Evolutionary conservation across 30 jellyfish, hydroid and myxozoan species (phyloP).

Genomic region (Phacellophora camtschatica): DNA sequence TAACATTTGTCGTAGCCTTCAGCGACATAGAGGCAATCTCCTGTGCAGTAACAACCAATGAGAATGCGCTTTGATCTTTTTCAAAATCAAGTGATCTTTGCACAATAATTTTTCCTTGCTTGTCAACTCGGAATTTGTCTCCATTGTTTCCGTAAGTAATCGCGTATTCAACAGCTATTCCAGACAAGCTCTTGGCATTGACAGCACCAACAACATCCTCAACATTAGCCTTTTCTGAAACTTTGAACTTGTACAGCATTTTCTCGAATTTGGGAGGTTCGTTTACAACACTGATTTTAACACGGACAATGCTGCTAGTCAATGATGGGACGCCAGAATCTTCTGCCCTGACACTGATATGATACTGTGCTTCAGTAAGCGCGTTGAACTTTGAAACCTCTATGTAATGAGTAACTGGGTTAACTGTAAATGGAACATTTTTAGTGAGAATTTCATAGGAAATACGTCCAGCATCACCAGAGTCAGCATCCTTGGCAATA

Average conservation of each 20-base stretch:
- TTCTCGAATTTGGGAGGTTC: conserved; percentile 80
- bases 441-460: conserved; percentile 64
- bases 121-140: conserved; percentile 78
- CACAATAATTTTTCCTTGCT: conserved; percentile 61
- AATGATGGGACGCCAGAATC: conserved; percentile 89
- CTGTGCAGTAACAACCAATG: conserved; percentile 75
- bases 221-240: conserved; percentile 75
- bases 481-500: conserved; percentile 79
- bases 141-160: conserved; percentile 78
- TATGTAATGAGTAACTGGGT: conserved; percentile 80
- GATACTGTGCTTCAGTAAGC: conserved; percentile 66
- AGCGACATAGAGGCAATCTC: conserved; percentile 75
- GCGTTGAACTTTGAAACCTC: conserved; percentile 64
- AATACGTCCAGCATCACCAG: conserved; percentile 92
- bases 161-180: conserved; percentile 70
- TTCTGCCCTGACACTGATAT: conserved; percentile 74
- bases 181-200: conserved; percentile 89
- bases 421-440: conserved; percentile 82
- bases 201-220: conserved; percentile 77
- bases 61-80: conserved; percentile 54
- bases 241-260: conserved; percentile 75
- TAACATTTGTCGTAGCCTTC: conserved; percentile 61
- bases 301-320: conserved; percentile 36
- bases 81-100: conserved; percentile 90
- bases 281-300: conserved; percentile 76